Base-by-base conservation (phyloP, 1,140 invertebrate species). In the Coptotermes formosanus region DNA sequence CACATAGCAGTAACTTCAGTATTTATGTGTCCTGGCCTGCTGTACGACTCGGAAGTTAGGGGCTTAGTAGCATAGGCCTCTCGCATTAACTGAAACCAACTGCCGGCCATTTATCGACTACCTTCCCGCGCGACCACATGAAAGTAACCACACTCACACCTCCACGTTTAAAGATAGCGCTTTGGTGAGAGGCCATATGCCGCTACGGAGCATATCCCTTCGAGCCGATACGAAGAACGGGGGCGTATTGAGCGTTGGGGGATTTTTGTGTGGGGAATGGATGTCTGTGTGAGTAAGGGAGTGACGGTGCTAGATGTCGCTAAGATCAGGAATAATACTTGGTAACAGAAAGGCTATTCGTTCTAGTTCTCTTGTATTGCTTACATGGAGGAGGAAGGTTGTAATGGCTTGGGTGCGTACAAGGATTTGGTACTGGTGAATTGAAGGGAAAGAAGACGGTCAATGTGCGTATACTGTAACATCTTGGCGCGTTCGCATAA, bases 91-190 rank as follows among this genome's bases (percentile, higher is more conserved):
- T 2, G 64, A 75, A 75, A 75, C 64, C 64, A 75, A 75, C 14
- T 25, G 64, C 64, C n/a, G 64, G 64, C 64, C 64, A 75, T 75
- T 75, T 75, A 75, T 75, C 64, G 64, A n/a, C 25, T 3, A n/a
- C 25, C 64, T 75, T 75, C 64, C n/a, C 64, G 64, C 64, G 64
- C 64, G 64, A 75, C 64, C 64, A 75, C 64, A 30, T 75, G 64
- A 75, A 30, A 25, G 25, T 3, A 75, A n/a, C n/a, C 64, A 30
- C 64, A n/a, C 64, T 55, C n/a, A 75, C n/a, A 75, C 64, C n/a
- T 14, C n/a, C 2, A 9, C 7, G 9, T n/a, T 64, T 23, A 64
- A 64, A 64, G 59, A 64, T 64, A 64, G 25, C n/a, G 9, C n/a
- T 11, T 30, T 75, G 25, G 0, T 30, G 14, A 30, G 64, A 75